Evolutionary conservation across 2,888 invertebrate species (phyloP), one percentile per base, ranked within the genome.

Genomic region (Chironomus tentans): DNA sequence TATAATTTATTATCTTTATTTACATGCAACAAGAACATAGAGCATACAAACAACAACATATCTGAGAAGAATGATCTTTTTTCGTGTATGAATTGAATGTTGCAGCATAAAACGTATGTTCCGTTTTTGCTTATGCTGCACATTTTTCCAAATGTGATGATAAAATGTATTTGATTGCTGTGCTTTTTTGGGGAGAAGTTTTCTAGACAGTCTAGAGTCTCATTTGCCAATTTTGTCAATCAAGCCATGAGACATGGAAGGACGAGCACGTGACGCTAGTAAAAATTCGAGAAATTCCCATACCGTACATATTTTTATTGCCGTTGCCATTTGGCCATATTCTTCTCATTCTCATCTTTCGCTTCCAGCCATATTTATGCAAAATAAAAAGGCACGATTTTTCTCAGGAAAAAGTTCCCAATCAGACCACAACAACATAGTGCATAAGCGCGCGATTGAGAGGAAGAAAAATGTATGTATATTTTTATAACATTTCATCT

Each of bases 1-100:
- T 46, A 73, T 73, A 73, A 73, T 73, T 73, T 73, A 73, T 73
- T 73, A 73, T 73, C 72, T 73, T 73, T 73, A 73, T 73, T 73
- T 73, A 62, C 72, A 73, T 73, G 72, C 72, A 73, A 73, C 72
- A 73, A 73, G 72, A 73, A 73, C 72, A 73, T 73, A 62, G 38
- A 62, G 62, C 61, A 71, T 24, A 73, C 61, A 46, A 28, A 73
- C 72, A 73, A 73, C 72, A 73, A 62, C 62, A 62, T 73, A 73
- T 73, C 72, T 73, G 61, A 21, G 38, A 61, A 56, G 61, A 73
- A 73, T 62, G 72, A 73, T 73, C 72, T 73, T 46, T 62, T 62
- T 28, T 73, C 72, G 72, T 73, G 72, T 73, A 62, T 61, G 13
- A 56, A 21, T 24, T 21, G 38, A 21, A 56, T 71, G 71, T 71